phyloP scores from a whole-genome alignment of 2,797 vertebrate species.

The Betta splendens region DNA sequence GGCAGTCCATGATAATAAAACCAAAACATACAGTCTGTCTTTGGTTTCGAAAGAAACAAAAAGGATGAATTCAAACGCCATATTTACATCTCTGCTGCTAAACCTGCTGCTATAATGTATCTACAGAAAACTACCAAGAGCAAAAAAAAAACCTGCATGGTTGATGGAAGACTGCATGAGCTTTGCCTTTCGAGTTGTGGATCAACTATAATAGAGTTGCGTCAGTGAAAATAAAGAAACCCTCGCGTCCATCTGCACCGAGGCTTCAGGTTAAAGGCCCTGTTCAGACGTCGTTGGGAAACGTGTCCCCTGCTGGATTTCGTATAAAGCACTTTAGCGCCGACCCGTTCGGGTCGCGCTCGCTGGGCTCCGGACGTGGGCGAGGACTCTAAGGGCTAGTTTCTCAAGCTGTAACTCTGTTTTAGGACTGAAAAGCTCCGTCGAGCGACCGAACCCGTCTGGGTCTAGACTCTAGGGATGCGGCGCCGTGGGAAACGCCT shows the following conservation, averaged over 20 bases:
- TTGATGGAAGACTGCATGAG: conserved; percentile 84
- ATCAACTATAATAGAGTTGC: conserved; percentile 77
- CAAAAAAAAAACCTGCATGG: conserved; percentile 77
- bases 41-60: conserved; percentile 48
- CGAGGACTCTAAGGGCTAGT: conserved; percentile 74
- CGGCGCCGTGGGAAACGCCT: conserved; percentile 58
- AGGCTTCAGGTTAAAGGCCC: conserved; percentile 67
- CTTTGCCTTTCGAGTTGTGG: conserved; percentile 81
- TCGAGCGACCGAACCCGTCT: conserved; percentile 52
- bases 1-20: conserved; percentile 77
- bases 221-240: conserved; percentile 71
- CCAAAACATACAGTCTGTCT: conserved; percentile 45
- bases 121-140: conserved; percentile 75
- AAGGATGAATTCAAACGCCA: conserved; percentile 57
- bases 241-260: conserved; percentile 80
- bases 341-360: conserved; percentile 56
- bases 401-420: conserved; percentile 67
- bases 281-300: conserved; percentile 55
- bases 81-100: conserved; percentile 60
- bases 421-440: conserved; percentile 58
- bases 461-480: conserved; percentile 63
- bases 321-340: conserved; percentile 67
- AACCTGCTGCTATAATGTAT: conserved; percentile 70
- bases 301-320: conserved; percentile 63
- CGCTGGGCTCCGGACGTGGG: conserved; percentile 60